Evolutionary conservation across 2,888 invertebrate genomes (phyloP).

Genomic region (Eurytoma californica): DNA sequence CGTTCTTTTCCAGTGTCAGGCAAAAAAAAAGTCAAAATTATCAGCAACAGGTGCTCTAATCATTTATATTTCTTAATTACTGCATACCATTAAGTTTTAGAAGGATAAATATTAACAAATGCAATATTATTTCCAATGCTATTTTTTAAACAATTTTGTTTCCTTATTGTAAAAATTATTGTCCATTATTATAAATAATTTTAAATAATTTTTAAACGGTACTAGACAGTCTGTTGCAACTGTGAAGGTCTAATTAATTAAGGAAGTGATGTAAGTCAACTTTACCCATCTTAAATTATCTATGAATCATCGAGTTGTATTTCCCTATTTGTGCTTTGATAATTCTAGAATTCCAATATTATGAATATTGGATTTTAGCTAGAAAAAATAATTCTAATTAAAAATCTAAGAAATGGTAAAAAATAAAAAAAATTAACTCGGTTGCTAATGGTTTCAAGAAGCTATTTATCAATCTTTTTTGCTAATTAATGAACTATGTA

Average conservation of each 20-base stretch:
- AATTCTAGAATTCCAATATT: constrained; percentile 1
- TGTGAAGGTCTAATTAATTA: constrained; percentile 34
- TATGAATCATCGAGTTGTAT: constrained; percentile 33
- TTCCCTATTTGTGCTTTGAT: constrained; percentile 2
- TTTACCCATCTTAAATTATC: constrained; percentile 2
- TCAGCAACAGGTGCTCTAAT: constrained; percentile 12
- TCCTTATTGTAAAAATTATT: not conserved
- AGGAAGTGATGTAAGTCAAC: constrained; percentile 33
- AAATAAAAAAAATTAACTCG: not conserved
- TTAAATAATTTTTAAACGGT: constrained; percentile 9
- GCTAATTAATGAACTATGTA: not conserved
- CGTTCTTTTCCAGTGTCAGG: not conserved
- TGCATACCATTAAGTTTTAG: too few species aligned
- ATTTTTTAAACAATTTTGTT: not conserved
- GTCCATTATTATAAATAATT: not conserved
- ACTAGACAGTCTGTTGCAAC: constrained; percentile 1
- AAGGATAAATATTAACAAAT: too few species aligned
- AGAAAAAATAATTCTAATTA: not conserved
- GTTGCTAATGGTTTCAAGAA: constrained; percentile 32
- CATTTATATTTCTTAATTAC: not conserved
- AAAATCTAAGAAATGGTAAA: not conserved
- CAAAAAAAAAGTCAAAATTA: constrained; percentile 3
- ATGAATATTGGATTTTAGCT: not conserved
- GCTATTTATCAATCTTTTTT: constrained; percentile 10
- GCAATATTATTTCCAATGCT: not conserved